Evolutionary conservation across 2,888 invertebrate species (phyloP), one percentile per base, ranked within the genome.

Genomic region (Epirrhoe tristata): DNA sequence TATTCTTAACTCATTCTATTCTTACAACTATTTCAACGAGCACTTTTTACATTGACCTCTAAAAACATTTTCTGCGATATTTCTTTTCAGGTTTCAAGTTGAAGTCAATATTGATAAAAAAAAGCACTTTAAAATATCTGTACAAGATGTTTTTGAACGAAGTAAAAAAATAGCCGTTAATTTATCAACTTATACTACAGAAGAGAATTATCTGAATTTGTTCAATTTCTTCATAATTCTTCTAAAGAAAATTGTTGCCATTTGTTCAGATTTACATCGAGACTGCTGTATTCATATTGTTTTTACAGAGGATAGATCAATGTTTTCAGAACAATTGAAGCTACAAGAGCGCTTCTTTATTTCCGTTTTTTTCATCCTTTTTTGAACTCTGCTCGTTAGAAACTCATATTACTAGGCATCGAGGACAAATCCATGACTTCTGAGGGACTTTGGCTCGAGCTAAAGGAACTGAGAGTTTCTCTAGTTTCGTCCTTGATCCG

Each of bases 401-500:
- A 67, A 46, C 67, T 67, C 67, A 92, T 91, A 79, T 89, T 91
- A 61, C 86, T 87, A 10, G 89, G 90, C 89, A 91, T 91, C 3
- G 87, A 85, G 0, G 89, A 87, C 8, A 90, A 76, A 72, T 94
- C 94, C 64, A 68, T 68, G 46, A 17, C 61, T 61, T 91, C 93
- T 0, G 95, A 95, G 0, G 96, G 96, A 81, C 96, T 96, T 59
- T 96, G 96, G 66, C 96, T 96, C 0, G 96, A 97, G 84, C 96
- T 96, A 76, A 95, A 95, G 0, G 96, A 96, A 81, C 96, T 97
- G 17, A 96, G 86, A 0, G 96, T 96, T 81, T 97, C 96, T 62
- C 96, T 86, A 0, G 96, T 96, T 81, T 97, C 96, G 74, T 97
- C 97, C 82, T 96, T 96, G 12, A 96, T 88, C 83, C 94, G 95